Base-by-base conservation (phyloP, 2,797 vertebrate species). In the Hemibagrus guttatus region DNA sequence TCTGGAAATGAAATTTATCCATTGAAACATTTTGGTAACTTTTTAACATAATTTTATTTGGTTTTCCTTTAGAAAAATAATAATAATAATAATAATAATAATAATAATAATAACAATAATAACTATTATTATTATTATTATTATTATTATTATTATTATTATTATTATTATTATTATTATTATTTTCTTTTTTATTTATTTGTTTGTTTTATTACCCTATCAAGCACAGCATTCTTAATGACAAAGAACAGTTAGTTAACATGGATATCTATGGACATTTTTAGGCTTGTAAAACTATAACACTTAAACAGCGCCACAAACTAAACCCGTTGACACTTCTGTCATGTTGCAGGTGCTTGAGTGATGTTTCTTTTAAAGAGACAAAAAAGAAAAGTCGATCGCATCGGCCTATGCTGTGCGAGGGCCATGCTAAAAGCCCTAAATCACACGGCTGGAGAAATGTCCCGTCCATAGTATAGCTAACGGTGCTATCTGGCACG, bases 381-480 rank as follows among this genome's bases (percentile, higher is more conserved):
- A 21, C 0, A 59, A 42, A 31, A 78, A n/a, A 63, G n/a, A n/a
- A 35, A 39, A 39, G 8, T 4, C 26, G 54, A 72, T 52, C 12
- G 39, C 54, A 52, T 58, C 64, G 63, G 66, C 42, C 66, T 63
- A 46, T 16, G 42, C 83, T 19, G 79, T 26, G 16, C 4, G 9
- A 39, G 49, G 69, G 39, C 69, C 76, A 82, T 63, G 35, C 42
- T 52, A 31, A 12, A 49, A 86, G 83, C 74, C 21, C 58, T 85
- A 90, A 84, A 89, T 91, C 69, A 91, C 81, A 3, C 61, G 52
- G 81, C 59, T 66, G 84, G 46, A 81, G 72, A 85, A 64, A 31
- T 71, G 84, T 52, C 68, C 85, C 19, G 9, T 86, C 83, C 71
- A 79, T 68, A 80, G 49, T 85, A 85, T 68, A 42, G 58, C 84